Base-by-base conservation (phyloP, 2,797 vertebrate species). In the Champsocephalus gunnari region DNA sequence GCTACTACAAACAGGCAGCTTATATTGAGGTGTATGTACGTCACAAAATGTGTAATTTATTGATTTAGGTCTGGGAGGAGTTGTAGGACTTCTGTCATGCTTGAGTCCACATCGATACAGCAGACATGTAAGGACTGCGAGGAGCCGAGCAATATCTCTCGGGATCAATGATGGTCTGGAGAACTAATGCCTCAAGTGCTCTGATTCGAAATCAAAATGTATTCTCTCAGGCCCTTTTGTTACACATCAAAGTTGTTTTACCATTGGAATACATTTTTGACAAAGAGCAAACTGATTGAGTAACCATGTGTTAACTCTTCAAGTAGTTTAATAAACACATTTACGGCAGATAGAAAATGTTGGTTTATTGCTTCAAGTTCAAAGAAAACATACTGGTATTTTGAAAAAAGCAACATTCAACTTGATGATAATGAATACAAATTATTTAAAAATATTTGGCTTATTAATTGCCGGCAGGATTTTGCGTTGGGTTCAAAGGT, bases 61-160 rank as follows among this genome's bases (percentile, higher is more conserved):
- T 44, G 74, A 82, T 83, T 72, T 10, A 12, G 62, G 43, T 50
- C 68, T 62, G 50, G 55, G 63, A 67, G 19, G 54, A 72, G 55
- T 60, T 63, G 66, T 12, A n/a, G 19, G 57, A 64, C 47, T 74
- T 63, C 28, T 61, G 69, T 72, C 68, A 65, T 11, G 61, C 47
- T 49, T n/a, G 24, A 67, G 67, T 66, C 2, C 48, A 54, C 67
- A 75, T 59, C 67, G 28, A 73, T 80, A 45, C 54, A 71, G 56
- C 60, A 63, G 28, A 32, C 41, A 59, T 73, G 38, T 53, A 14
- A 59, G 55, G 64, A 76, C 53, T 43, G 53, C 9, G 76, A 61
- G 44, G 24, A 68, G 43, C 21, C 13, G 41, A 1, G 57, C n/a
- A 66, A 28, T 63, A 21, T 63, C 77, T 57, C 74, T 13, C 3